A percentile compares a stretch with the other conserved stretches of the same genome.
Evolutionary conservation across 2,113 vertebrate species (phyloP).

Genomic region (Alethe diademata): DNA sequence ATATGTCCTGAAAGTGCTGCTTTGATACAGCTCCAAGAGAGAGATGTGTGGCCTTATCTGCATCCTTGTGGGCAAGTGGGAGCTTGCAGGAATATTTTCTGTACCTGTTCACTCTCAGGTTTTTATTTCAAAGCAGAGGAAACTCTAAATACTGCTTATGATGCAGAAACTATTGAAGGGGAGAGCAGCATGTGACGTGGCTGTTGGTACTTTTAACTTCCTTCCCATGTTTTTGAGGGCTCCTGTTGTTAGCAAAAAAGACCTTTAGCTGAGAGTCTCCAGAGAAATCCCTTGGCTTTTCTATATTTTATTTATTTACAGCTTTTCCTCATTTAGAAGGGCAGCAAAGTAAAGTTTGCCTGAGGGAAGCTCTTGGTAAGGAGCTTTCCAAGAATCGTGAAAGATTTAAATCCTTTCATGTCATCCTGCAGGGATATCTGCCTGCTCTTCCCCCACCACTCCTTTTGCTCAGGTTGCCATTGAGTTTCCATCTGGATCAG

Average conservation of each 20-base stretch:
- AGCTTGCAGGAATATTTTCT: background rate
- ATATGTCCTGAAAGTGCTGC: background rate
- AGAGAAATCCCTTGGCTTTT: background rate
- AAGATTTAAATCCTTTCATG: background rate
- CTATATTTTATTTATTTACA: background rate
- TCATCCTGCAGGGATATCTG: background rate
- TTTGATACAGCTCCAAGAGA: background rate
- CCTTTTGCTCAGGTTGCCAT: background rate
- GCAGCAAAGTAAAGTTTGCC: background rate
- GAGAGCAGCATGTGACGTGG: background rate
- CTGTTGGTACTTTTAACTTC: background rate
- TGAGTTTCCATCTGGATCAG: background rate
- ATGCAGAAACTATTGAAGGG: background rate
- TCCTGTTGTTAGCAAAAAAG: background rate
- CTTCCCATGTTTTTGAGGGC: fast-evolving
- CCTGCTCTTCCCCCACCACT: background rate
- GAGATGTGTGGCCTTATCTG: background rate
- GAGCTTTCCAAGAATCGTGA: background rate
- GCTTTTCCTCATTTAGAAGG: background rate
- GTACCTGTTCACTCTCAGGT: background rate
- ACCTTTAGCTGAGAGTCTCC: background rate
- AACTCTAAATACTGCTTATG: background rate
- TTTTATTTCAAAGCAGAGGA: background rate
- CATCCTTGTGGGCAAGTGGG: background rate
- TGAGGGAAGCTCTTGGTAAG: background rate